These are phyloP conservation scores for Dromiciops gliroides DNA, from an alignment of 2,113 vertebrate species.

Conservation along the genomic window DNA sequence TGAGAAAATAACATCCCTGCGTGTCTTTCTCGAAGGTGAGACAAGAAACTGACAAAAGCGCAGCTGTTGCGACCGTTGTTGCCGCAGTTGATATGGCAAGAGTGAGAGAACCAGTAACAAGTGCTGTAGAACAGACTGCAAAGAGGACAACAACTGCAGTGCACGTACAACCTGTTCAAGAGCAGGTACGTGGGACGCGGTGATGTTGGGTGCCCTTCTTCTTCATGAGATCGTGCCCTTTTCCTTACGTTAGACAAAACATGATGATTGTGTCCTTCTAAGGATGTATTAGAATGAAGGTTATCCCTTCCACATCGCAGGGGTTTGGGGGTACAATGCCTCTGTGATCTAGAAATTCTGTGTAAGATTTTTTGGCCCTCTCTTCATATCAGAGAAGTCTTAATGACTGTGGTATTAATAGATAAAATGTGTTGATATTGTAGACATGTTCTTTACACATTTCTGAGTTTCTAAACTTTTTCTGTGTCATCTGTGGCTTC, in stretches of 20 bases:
- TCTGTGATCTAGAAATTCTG: too few relatives aligned
- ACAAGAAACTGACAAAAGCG: constrained; percentile 87
- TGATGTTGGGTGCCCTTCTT: neutral
- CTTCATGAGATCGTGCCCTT: neutral
- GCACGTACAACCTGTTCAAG: constrained; percentile 84
- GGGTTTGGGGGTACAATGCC: too few relatives aligned
- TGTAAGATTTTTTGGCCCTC: too few relatives aligned
- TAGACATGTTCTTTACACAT: too few relatives aligned
- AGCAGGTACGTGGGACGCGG: constrained; percentile 81
- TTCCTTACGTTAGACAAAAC: neutral
- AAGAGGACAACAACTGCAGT: constrained; percentile 87
- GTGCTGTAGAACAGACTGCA: constrained; percentile 84
- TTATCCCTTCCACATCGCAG: too few relatives aligned
- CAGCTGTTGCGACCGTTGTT: constrained; percentile 91
- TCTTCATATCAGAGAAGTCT: too few relatives aligned
- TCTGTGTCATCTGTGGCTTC: too few relatives aligned
- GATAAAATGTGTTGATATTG: too few relatives aligned
- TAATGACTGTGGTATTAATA: too few relatives aligned
- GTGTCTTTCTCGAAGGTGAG: constrained; percentile 83
- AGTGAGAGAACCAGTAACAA: constrained; percentile 86
- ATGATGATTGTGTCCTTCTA: neutral
- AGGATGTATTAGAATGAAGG: neutral
- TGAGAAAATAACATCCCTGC: constrained; percentile 47
- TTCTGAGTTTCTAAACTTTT: too few relatives aligned
- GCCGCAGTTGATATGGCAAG: constrained; percentile 93